phyloP scores from a whole-genome alignment of 2,888 invertebrate genomes.

The Corythucha ciliata region DNA sequence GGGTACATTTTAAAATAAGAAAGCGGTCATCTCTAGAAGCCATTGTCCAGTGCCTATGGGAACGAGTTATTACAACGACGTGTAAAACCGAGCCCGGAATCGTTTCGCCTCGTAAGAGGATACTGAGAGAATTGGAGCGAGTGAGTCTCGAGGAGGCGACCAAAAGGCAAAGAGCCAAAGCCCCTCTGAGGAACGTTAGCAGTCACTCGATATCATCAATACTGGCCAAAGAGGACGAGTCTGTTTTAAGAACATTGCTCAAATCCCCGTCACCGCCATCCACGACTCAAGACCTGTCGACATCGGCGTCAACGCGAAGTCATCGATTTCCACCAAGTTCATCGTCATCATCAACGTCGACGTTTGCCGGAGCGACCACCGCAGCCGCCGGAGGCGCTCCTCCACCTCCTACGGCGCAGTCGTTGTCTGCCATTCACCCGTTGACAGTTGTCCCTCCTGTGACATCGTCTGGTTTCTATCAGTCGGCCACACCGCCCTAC shows the following conservation, averaged over 20 bases:
- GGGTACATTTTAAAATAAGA: slow-evolving; percentile 6
- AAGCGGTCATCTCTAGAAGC: slow-evolving; percentile 24
- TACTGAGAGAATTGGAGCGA: slow-evolving; percentile 70
- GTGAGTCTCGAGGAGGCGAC: slow-evolving; percentile 61
- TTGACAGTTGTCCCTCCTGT: slow-evolving; percentile 40
- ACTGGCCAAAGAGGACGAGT: slow-evolving; percentile 50
- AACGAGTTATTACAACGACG: slow-evolving; percentile 34
- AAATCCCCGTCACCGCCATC: slow-evolving; percentile 42
- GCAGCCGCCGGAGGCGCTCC: slow-evolving; percentile 7
- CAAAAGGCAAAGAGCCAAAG: slow-evolving; percentile 43
- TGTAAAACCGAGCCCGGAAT: slow-evolving; percentile 45
- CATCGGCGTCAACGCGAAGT: slow-evolving; percentile 1
- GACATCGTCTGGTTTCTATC: slow-evolving; percentile 33
- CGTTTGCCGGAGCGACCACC: slow-evolving; percentile 29
- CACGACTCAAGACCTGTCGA: slow-evolving; percentile 1
- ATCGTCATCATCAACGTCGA: slow-evolving; percentile 21
- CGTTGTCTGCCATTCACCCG: slow-evolving; percentile 36
- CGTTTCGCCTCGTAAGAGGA: slow-evolving; percentile 73
- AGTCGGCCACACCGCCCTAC: slow-evolving; percentile 20
- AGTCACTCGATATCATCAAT: slow-evolving; percentile 80
- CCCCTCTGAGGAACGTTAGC: slow-evolving; percentile 43
- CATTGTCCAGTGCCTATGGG: slow-evolving; percentile 36
- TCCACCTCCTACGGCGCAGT: slow-evolving; percentile 18
- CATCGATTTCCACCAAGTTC: too few relatives aligned
- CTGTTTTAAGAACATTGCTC: slow-evolving; percentile 40